Percentiles rank a stretch among this genome's conserved stretches.
Evolutionary conservation across 2,888 invertebrate genomes (phyloP).

Genomic region (Caradrina clavipalpis): DNA sequence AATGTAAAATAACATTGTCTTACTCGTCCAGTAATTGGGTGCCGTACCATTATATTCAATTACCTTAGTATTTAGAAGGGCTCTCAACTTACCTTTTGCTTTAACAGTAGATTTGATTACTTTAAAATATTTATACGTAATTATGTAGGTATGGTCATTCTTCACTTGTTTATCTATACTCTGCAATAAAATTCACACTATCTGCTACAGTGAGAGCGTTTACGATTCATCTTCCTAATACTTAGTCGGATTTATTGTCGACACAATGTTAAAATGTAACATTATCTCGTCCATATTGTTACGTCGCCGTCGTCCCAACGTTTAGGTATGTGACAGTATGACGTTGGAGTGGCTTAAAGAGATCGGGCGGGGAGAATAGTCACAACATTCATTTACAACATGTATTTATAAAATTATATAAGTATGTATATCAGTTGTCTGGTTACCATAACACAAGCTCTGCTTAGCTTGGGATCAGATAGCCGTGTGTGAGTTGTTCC

Average conservation of each 20-base stretch:
- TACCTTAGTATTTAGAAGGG: too few species aligned
- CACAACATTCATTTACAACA: too few species aligned
- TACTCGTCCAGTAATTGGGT: too few species aligned
- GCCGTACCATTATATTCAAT: not conserved
- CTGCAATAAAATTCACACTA: slow-evolving; percentile 28
- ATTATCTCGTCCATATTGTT: slow-evolving; percentile 28
- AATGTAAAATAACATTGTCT: too few species aligned
- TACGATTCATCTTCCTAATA: slow-evolving; percentile 33
- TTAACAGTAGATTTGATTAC: too few species aligned
- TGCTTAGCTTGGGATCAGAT: too few species aligned
- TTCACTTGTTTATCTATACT: not conserved
- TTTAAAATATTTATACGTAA: not conserved
- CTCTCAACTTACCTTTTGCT: not conserved
- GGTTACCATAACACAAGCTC: too few species aligned
- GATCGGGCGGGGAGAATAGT: slow-evolving; percentile 6
- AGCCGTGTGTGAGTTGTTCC: too few species aligned
- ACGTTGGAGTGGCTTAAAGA: slow-evolving; percentile 8
- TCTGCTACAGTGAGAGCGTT: slow-evolving; percentile 26
- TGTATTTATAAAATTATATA: too few species aligned
- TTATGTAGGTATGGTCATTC: not conserved
- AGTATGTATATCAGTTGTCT: too few species aligned
- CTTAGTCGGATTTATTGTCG: slow-evolving; percentile 40
- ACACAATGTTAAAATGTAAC: slow-evolving; percentile 43
- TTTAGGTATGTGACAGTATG: slow-evolving; percentile 3
- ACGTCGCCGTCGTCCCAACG: slow-evolving; percentile 1